phyloP scores from a whole-genome alignment of 2,888 invertebrate genomes.

The Macrosiphum euphorbiae region DNA sequence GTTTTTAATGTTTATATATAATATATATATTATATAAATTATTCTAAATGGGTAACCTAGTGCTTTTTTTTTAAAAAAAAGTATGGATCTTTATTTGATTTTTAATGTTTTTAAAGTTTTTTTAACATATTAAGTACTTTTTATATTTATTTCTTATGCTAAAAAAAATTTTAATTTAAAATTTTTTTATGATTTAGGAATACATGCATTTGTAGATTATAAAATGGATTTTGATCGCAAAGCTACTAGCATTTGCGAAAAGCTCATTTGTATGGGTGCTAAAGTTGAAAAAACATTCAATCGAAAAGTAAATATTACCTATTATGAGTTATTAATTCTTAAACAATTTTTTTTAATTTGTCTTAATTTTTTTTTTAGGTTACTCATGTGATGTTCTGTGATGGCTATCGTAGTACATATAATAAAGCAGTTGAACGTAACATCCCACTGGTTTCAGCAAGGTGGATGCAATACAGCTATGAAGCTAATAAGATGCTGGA shows the following conservation, averaged over 20 bases:
- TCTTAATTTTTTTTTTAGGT: conserved; percentile 22
- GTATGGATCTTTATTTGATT: too few relatives aligned
- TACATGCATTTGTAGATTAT: conserved; percentile 40
- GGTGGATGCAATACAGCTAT: not conserved
- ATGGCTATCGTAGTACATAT: conserved; percentile 29
- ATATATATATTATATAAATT: too few relatives aligned
- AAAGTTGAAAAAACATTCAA: conserved; percentile 51
- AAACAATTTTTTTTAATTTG: not conserved
- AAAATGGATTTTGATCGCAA: too few relatives aligned
- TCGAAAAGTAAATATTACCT: conserved; percentile 19
- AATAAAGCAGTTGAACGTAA: conserved; percentile 22
- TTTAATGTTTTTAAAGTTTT: too few relatives aligned
- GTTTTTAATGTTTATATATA: too few relatives aligned
- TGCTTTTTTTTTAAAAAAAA: too few relatives aligned
- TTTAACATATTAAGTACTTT: too few relatives aligned
- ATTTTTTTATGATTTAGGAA: conserved; percentile 25
- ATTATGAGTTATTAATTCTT: not conserved
- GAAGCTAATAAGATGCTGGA: not conserved
- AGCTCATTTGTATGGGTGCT: conserved; percentile 7
- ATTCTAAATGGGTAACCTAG: too few relatives aligned
- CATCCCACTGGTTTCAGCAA: conserved; percentile 40
- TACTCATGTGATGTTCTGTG: conserved; percentile 41
- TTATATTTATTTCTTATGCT: not conserved
- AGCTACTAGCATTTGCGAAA: too few relatives aligned
- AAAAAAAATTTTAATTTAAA: too few relatives aligned